Evolutionary conservation across 1,140 invertebrate genomes (phyloP).

Genomic region (Calephelis nemesis): DNA sequence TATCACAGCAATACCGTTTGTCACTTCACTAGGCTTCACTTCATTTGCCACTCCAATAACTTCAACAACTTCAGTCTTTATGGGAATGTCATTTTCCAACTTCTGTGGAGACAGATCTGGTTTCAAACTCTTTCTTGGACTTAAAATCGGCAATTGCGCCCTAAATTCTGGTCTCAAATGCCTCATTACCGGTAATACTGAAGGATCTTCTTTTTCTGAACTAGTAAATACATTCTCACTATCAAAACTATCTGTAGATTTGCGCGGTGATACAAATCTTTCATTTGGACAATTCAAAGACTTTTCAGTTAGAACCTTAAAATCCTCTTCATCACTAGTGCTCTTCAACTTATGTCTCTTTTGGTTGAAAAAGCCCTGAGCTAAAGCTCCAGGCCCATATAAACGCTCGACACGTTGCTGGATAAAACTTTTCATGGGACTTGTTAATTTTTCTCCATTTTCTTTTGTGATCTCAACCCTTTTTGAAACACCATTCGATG

Average conservation of each 20-base stretch:
- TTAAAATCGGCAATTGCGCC: conserved; percentile 87
- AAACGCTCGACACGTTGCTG: conserved; percentile 92
- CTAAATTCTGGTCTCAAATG: conserved; percentile 91
- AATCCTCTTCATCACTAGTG: conserved; percentile 62
- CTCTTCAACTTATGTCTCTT: conserved; percentile 75
- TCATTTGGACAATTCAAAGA: conserved; percentile 63
- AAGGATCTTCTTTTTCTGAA: conserved; percentile 57
- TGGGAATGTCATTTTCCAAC: conserved; percentile 55
- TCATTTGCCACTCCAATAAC: conserved; percentile 15
- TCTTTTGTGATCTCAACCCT: conserved; percentile 70
- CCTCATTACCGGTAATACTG: conserved; percentile 86
- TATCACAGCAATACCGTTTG: conserved; percentile 72
- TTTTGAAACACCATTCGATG: conserved; percentile 67
- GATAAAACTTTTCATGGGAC: conserved; percentile 89
- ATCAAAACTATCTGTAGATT: conserved; percentile 53
- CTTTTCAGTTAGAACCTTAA: conserved; percentile 63
- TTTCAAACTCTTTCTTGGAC: conserved; percentile 78
- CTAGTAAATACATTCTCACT: conserved; percentile 54
- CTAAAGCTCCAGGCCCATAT: conserved; percentile 91
- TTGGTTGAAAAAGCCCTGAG: conserved; percentile 89
- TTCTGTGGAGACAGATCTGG: conserved; percentile 58
- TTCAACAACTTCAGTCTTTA: conserved; percentile 55
- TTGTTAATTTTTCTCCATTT: conserved; percentile 70
- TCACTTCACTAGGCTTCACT: conserved; percentile 44
- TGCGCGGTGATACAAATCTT: conserved; percentile 44